Evolutionary conservation across 2,113 vertebrate genomes (phyloP).

Genomic region (Ornithorhynchus anatinus): DNA sequence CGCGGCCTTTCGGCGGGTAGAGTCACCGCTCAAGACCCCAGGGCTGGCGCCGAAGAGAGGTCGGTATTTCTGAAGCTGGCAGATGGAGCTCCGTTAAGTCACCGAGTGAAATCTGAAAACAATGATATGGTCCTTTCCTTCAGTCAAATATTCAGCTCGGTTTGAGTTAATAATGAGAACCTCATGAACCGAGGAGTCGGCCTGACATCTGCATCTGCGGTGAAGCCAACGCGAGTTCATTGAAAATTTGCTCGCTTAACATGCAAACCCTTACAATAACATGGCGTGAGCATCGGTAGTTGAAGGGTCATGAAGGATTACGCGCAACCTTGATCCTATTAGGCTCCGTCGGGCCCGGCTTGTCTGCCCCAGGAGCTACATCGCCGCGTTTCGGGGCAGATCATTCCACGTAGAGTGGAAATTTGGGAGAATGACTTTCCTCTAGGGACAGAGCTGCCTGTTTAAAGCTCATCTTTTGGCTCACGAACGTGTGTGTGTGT

Average conservation of each 20-base stretch:
- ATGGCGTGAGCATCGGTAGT: constrained; percentile 68
- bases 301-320: constrained; percentile 71
- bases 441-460: no score
- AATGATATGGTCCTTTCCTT: constrained; percentile 82
- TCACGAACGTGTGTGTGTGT: no score
- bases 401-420: no score
- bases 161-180: constrained; percentile 86
- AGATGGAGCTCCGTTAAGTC: constrained; percentile 80
- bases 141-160: constrained; percentile 77
- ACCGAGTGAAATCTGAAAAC: constrained; percentile 81
- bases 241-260: constrained; percentile 79
- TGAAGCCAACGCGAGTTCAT: constrained; percentile 75
- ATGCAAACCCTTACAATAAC: constrained; percentile 73
- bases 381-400: no score
- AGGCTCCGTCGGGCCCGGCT: no score
- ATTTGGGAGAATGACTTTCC: no score
- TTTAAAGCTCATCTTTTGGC: no score
- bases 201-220: constrained; percentile 80
- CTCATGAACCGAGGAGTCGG: constrained; percentile 81
- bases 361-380: constrained; percentile 30
- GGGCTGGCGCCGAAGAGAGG: constrained; percentile 73
- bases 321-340: constrained; percentile 70
- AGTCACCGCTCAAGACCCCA: constrained; percentile 72
- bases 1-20: constrained; percentile 68
- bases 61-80: constrained; percentile 79